Conservation (phyloP, 1,140 invertebrate genomes). For the Penaeus vannamei region DNA sequence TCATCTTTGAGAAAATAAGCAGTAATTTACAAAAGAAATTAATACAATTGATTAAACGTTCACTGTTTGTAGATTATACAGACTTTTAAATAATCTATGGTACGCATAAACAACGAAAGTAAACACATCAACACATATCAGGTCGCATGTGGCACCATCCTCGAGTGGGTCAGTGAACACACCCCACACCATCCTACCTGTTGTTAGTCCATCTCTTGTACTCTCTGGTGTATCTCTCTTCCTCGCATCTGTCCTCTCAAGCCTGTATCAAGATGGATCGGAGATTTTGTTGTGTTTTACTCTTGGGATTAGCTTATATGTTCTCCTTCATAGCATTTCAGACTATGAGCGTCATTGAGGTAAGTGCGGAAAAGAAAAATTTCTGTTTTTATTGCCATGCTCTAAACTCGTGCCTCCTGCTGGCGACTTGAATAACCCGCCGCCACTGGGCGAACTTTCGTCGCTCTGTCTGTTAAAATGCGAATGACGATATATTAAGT, state of each 20-base stretch:
- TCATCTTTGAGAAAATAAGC: no score
- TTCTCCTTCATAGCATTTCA: conserved; percentile 20
- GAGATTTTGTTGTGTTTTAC: neutral
- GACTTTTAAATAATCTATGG: no score
- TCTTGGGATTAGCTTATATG: conserved; percentile 19
- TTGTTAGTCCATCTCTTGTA: neutral
- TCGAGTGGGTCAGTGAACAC: conserved; percentile 7
- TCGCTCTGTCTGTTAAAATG: no score
- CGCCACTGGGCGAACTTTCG: no score
- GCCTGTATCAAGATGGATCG: neutral
- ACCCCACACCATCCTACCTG: neutral
- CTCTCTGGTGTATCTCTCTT: conserved; percentile 10
- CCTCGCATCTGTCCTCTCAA: neutral
- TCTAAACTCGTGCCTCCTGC: no score
- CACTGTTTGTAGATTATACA: no score
- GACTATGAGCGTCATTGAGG: conserved; percentile 18
- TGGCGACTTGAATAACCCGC: no score
- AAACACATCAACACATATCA: neutral
- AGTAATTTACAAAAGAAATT: no score
- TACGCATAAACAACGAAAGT: no score
- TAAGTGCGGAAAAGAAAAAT: neutral
- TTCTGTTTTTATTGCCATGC: neutral
- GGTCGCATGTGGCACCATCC: neutral
- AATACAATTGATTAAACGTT: no score
- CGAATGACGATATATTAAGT: no score